These are phyloP conservation scores for Amitus sp. DNA, from an alignment of 2,888 invertebrate genomes.

Conservation along the genomic window DNA sequence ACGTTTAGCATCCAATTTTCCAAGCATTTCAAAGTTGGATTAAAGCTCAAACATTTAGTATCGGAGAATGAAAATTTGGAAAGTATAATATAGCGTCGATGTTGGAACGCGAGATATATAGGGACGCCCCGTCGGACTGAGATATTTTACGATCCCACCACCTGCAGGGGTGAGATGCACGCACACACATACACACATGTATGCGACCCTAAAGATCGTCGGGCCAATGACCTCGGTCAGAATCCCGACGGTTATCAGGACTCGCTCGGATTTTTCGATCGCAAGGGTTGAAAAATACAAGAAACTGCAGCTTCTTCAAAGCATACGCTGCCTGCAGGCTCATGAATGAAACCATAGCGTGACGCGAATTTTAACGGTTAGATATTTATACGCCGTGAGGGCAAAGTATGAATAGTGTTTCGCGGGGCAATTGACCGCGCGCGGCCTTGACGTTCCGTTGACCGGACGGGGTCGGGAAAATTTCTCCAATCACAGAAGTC, in stretches of 20 bases:
- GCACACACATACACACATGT: too few species aligned
- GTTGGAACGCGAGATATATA: too few species aligned
- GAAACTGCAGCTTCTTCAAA: too few species aligned
- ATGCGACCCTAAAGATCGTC: conserved; percentile 61
- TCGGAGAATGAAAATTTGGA: too few species aligned
- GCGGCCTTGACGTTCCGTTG: conserved; percentile 62
- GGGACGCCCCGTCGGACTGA: too few species aligned
- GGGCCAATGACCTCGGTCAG: conserved; percentile 59
- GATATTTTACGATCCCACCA: conserved; percentile 50
- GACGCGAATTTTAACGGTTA: conserved; percentile 31
- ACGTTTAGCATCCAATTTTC: too few species aligned
- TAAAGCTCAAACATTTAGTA: too few species aligned
- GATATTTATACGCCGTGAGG: conserved; percentile 59
- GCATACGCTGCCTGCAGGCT: too few species aligned
- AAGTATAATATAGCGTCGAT: too few species aligned
- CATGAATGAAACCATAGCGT: conserved; percentile 5
- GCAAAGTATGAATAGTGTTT: conserved; percentile 44
- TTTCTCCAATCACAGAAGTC: not conserved
- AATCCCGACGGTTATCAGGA: conserved; percentile 36
- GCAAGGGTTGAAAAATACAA: too few species aligned
- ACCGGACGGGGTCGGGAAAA: conserved; percentile 23
- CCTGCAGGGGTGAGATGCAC: conserved; percentile 48
- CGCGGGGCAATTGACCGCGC: conserved; percentile 59
- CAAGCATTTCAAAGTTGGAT: too few species aligned
- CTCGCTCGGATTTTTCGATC: conserved; percentile 4